Evolutionary conservation across 2,888 invertebrate genomes (phyloP).

Genomic region (Gymnosoma rotundatum): DNA sequence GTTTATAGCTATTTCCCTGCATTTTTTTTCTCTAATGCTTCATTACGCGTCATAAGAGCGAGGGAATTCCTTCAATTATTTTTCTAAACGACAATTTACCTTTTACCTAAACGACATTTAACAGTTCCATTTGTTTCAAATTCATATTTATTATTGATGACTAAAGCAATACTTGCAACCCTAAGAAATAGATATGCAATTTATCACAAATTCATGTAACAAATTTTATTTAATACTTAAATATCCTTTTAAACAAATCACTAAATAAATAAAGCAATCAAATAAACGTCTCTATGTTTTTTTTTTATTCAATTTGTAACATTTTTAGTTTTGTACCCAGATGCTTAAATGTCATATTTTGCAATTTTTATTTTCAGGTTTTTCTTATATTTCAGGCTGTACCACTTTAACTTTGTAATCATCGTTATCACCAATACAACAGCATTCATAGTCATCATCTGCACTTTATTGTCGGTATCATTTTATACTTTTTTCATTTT

Average conservation of each 20-base stretch:
- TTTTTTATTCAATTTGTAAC: constrained; percentile 11
- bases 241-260: constrained; percentile 47
- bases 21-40: too few species aligned
- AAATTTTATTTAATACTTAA: constrained; percentile 40
- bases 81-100: too few species aligned
- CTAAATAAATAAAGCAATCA: constrained; percentile 46
- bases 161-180: constrained; percentile 26
- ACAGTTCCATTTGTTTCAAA: constrained; percentile 1
- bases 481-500: constrained; percentile 13
- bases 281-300: background rate
- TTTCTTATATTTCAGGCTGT: constrained; percentile 15
- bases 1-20: too few species aligned
- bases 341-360: constrained; percentile 66
- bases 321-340: constrained; percentile 40
- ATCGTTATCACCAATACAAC: constrained; percentile 15
- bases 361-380: constrained; percentile 55
- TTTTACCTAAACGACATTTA: background rate
- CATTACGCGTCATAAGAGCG: too few species aligned
- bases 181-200: background rate
- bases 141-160: constrained; percentile 53
- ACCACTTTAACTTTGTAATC: constrained; percentile 7
- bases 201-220: too few species aligned
- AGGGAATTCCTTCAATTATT: too few species aligned
- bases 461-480: constrained; percentile 43
- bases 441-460: constrained; percentile 15